Percentiles rank a stretch among this genome's conserved stretches.
Conservation (phyloP, 2,113 vertebrate species). For the Lepus europaeus region DNA sequence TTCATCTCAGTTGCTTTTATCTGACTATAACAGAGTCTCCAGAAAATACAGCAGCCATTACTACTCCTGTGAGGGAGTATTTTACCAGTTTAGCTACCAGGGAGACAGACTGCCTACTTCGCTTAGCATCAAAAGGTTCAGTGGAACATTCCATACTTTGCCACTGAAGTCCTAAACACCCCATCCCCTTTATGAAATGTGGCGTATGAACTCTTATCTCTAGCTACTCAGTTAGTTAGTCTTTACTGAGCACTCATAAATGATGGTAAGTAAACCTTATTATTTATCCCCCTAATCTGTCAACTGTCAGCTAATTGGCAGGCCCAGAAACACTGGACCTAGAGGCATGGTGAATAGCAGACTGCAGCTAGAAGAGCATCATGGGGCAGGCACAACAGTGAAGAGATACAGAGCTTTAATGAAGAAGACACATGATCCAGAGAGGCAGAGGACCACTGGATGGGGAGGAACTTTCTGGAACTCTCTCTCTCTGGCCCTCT, state of each 20-base stretch:
- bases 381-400: background rate
- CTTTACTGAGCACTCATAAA: background rate
- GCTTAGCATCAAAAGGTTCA: background rate
- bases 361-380: background rate
- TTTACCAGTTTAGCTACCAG: background rate
- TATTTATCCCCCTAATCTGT: background rate
- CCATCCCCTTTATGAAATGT: background rate
- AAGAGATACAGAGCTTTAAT: background rate
- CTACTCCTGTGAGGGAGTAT: background rate
- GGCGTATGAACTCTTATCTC: background rate
- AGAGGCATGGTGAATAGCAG: background rate
- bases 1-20: constrained; percentile 38
- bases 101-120: background rate
- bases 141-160: background rate
- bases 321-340: background rate
- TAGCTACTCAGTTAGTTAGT: background rate
- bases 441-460: background rate
- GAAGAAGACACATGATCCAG: background rate
- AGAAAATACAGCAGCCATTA: constrained; percentile 12
- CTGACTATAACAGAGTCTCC: constrained; percentile 1
- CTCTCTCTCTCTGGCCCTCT: too few species aligned
- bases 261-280: background rate
- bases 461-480: too few species aligned
- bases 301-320: background rate
- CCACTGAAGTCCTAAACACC: background rate